Evolutionary conservation across 2,888 invertebrate genomes (phyloP).

Genomic region (Ptilodon capucinus): DNA sequence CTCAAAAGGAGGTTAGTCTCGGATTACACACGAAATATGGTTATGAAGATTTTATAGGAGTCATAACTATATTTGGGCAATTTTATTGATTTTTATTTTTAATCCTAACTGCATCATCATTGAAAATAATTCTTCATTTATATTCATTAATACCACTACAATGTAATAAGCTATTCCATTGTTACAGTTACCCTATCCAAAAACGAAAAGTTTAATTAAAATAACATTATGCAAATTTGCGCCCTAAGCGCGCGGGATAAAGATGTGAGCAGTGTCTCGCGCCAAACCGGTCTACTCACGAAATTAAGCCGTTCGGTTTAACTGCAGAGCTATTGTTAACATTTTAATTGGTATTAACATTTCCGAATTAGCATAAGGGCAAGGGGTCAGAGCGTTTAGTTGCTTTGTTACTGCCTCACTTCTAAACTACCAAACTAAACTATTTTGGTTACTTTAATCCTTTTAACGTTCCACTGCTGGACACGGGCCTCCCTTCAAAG

Average conservation of each 20-base stretch:
- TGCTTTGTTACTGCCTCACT: slow-evolving; percentile 11
- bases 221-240: slow-evolving; percentile 35
- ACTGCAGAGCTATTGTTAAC: slow-evolving; percentile 65
- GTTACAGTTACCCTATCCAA: slow-evolving; percentile 11
- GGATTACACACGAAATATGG: neutral
- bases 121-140: neutral
- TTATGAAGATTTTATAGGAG: neutral
- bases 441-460: too few species aligned
- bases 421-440: too few species aligned
- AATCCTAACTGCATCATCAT: neutral
- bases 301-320: slow-evolving; percentile 55
- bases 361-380: slow-evolving; percentile 53
- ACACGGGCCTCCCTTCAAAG: too few species aligned
- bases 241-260: slow-evolving; percentile 26
- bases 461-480: too few species aligned
- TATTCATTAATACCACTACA: slow-evolving; percentile 1
- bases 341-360: slow-evolving; percentile 70
- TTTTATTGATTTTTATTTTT: neutral
- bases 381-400: slow-evolving; percentile 47
- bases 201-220: slow-evolving; percentile 33
- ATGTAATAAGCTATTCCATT: slow-evolving; percentile 6
- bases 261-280: slow-evolving; percentile 47
- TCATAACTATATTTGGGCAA: neutral
- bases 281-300: slow-evolving; percentile 65
- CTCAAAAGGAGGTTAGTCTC: neutral